Conservation (phyloP, 1,140 invertebrate genomes). For the Drosophila obscura region DNA sequence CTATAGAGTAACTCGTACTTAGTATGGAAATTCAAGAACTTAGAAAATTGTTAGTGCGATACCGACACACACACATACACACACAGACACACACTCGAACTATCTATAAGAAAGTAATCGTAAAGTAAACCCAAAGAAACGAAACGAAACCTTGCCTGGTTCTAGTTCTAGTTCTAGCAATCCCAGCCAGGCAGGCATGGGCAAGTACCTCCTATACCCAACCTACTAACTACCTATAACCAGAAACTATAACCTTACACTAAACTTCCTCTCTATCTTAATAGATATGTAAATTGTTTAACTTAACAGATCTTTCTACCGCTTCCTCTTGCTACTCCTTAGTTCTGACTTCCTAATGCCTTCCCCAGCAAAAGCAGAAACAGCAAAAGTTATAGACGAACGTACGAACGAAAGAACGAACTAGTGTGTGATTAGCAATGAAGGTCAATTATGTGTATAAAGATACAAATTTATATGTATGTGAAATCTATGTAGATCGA, state of each 20-base stretch:
- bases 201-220: conserved; percentile 43
- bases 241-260: conserved; percentile 12
- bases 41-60: conserved; percentile 55
- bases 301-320: conserved; percentile 18
- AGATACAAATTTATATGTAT: conserved; percentile 63
- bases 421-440: conserved; percentile 83
- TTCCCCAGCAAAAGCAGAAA: conserved; percentile 56
- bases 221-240: conserved; percentile 42
- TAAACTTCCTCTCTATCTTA: conserved; percentile 25
- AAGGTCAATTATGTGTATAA: conserved; percentile 82
- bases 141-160: conserved; percentile 26
- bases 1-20: conserved; percentile 65
- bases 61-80: conserved; percentile 12
- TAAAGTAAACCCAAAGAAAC: conserved; percentile 22
- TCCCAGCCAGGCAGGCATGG: conserved; percentile 2
- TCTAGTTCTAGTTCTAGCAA: neutral
- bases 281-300: conserved; percentile 23
- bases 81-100: conserved; percentile 32
- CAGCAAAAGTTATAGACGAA: conserved; percentile 50
- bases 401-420: conserved; percentile 48
- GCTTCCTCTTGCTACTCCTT: conserved; percentile 7
- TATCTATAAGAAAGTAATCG: conserved; percentile 33
- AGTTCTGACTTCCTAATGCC: conserved; percentile 21
- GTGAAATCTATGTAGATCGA: conserved; percentile 43
- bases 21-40: conserved; percentile 53